Evolutionary conservation across 2,113 vertebrate species (phyloP).

Genomic region (Scartelaos histophorus): DNA sequence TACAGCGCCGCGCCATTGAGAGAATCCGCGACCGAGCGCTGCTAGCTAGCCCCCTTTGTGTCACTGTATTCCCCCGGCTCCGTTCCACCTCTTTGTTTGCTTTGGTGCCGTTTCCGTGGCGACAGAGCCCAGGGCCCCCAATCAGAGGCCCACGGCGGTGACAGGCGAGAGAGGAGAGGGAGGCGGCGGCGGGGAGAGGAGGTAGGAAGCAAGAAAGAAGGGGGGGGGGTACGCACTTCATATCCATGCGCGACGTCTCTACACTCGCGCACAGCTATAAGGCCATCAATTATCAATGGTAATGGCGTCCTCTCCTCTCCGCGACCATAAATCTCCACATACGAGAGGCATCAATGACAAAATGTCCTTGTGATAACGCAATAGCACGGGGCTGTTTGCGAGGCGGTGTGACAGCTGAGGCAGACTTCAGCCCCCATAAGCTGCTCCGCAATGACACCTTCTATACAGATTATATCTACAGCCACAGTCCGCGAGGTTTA

Average conservation of each 20-base stretch:
- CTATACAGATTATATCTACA: conserved; percentile 37
- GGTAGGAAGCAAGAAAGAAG: not conserved
- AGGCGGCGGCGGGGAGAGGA: not conserved
- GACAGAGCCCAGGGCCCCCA: conserved; percentile 72
- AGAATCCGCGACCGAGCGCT: conserved; percentile 62
- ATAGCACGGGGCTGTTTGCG: conserved; percentile 36
- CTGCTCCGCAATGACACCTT: conserved; percentile 30
- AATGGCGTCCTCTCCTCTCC: conserved; percentile 54
- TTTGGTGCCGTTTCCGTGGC: conserved; percentile 79
- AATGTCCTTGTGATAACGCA: conserved; percentile 64
- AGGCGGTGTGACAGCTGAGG: conserved; percentile 31
- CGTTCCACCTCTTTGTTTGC: conserved; percentile 80
- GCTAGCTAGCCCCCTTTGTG: conserved; percentile 74
- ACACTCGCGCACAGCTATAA: conserved; percentile 32
- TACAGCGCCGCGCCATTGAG: conserved; percentile 19
- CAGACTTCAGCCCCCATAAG: conserved; percentile 26
- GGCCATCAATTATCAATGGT: conserved; percentile 66
- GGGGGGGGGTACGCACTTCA: conserved; percentile 25
- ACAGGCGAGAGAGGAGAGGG: conserved; percentile 44
- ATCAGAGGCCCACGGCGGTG: conserved; percentile 72
- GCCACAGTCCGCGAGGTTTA: not conserved
- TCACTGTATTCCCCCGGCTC: conserved; percentile 69
- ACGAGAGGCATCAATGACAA: conserved; percentile 58
- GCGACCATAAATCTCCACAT: conserved; percentile 53
- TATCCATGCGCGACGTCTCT: conserved; percentile 22